Evolutionary conservation across 2,888 invertebrate species (phyloP).

Genomic region (Criorhina ranunculi): DNA sequence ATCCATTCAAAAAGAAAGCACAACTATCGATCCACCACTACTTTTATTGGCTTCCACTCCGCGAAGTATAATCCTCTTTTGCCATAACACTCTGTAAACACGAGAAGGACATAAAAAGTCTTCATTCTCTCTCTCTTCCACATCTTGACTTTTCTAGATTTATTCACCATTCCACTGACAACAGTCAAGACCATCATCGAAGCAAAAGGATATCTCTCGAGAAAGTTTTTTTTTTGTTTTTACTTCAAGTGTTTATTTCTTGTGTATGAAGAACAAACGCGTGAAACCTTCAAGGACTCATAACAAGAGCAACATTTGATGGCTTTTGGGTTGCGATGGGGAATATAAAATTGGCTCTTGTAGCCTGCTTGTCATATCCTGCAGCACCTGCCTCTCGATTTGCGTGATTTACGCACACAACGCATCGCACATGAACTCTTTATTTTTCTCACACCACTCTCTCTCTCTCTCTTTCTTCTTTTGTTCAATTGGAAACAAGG

Average conservation of each 20-base stretch:
- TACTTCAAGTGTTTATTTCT: conserved; percentile 64
- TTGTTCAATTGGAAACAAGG: conserved; percentile 65
- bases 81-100: conserved; percentile 60
- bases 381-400: conserved; percentile 73
- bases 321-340: conserved; percentile 6
- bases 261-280: conserved; percentile 59
- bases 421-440: conserved; percentile 61
- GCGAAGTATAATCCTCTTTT: conserved; percentile 60
- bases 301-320: conserved; percentile 62
- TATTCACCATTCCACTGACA: conserved; percentile 52
- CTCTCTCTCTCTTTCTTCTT: too few relatives aligned
- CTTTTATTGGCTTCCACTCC: conserved; percentile 64
- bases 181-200: conserved; percentile 33
- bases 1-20: conserved; percentile 11
- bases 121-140: conserved; percentile 13
- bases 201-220: conserved; percentile 54
- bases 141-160: conserved; percentile 25
- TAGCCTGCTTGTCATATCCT: conserved; percentile 67
- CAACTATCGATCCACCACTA: conserved; percentile 54
- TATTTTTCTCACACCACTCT: conserved; percentile 15
- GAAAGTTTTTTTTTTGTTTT: conserved; percentile 64
- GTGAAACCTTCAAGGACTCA: conserved; percentile 60
- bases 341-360: conserved; percentile 67
- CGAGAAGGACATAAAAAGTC: conserved; percentile 64
- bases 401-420: conserved; percentile 74